Evolutionary conservation across 2,113 vertebrate genomes (phyloP).

Genomic region (Bothrops jararaca): DNA sequence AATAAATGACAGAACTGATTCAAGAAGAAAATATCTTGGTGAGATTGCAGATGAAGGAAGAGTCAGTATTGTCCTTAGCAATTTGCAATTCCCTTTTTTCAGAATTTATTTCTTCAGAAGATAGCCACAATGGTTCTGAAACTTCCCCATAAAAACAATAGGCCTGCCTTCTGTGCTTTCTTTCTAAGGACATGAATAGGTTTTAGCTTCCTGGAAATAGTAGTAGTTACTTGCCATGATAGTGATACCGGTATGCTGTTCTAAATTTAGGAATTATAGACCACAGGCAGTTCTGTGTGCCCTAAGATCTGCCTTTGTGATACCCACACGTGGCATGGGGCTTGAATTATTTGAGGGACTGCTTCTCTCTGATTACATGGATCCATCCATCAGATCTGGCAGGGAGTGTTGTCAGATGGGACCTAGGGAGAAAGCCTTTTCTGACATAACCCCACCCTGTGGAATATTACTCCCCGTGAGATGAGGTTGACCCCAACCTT

Average conservation of each 20-base stretch:
- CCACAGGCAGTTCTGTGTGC: background rate
- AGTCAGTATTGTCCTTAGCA: background rate
- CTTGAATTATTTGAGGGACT: background rate
- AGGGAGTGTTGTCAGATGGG: background rate
- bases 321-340: background rate
- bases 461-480: background rate
- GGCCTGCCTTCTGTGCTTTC: background rate
- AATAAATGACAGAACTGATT: background rate
- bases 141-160: background rate
- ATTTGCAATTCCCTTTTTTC: background rate
- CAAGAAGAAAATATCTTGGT: background rate
- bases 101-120: too few species aligned
- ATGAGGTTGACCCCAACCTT: background rate
- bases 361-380: background rate
- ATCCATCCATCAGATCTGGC: background rate
- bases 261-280: background rate
- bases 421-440: background rate
- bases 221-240: background rate
- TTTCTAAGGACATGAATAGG: background rate
- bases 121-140: background rate
- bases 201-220: background rate
- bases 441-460: background rate
- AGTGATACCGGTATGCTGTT: background rate
- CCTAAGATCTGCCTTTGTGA: too few species aligned
- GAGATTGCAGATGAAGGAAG: background rate